phyloP scores from a whole-genome alignment of 2,888 invertebrate species.

The Trichopoda pennipes region DNA sequence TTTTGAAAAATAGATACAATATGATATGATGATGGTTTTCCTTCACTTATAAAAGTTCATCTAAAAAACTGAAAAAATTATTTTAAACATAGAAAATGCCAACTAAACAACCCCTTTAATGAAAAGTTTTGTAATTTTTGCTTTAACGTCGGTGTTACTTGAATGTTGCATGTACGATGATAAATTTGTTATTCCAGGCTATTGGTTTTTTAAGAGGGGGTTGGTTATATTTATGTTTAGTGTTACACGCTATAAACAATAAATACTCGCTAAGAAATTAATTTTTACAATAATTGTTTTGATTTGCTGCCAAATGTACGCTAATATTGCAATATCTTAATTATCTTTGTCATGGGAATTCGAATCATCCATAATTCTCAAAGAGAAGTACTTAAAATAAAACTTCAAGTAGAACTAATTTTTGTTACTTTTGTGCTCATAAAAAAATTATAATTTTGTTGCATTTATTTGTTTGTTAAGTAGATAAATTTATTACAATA shows the following conservation, averaged over 20 bases:
- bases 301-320: constrained; percentile 68
- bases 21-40: constrained; percentile 55
- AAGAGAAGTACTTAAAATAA: constrained; percentile 37
- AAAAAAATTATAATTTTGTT: constrained; percentile 17
- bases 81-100: constrained; percentile 54
- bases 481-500: constrained; percentile 43
- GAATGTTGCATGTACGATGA: constrained; percentile 70
- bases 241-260: constrained; percentile 3
- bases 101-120: constrained; percentile 64
- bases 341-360: constrained; percentile 62
- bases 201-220: constrained; percentile 75
- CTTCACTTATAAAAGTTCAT: constrained; percentile 15
- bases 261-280: constrained; percentile 70
- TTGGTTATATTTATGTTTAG: constrained; percentile 67
- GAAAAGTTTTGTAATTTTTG: neutral
- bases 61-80: constrained; percentile 44
- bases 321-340: constrained; percentile 11
- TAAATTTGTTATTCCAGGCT: constrained; percentile 76
- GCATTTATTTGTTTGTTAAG: neutral
- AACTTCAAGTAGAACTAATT: constrained; percentile 52
- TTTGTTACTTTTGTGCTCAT: constrained; percentile 22
- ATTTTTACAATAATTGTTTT: constrained; percentile 74
- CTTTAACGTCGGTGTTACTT: constrained; percentile 66
- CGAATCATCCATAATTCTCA: constrained; percentile 36
- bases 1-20: constrained; percentile 17